These are phyloP conservation scores for Eleutherodactylus coqui DNA, from an alignment of 2,797 vertebrate genomes.

Conservation along the genomic window DNA sequence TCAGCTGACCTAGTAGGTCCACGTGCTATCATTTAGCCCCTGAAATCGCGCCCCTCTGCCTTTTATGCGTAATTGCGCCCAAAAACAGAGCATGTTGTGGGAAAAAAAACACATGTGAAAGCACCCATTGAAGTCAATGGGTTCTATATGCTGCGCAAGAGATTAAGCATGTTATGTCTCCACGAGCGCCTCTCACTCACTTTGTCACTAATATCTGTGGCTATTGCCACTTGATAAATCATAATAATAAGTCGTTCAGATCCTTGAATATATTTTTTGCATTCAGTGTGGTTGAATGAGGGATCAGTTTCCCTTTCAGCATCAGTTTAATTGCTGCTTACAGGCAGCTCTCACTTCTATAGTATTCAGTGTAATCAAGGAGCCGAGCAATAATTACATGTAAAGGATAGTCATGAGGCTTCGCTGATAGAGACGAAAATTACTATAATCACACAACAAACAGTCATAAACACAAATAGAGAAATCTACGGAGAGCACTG, in stretches of 20 bases:
- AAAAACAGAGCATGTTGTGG: too few relatives aligned
- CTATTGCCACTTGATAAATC: not conserved
- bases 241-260: not conserved
- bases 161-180: not conserved
- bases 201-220: not conserved
- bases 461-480: conserved; percentile 37
- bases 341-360: not conserved
- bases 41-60: too few relatives aligned
- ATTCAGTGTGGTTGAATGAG: not conserved
- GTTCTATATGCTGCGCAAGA: too few relatives aligned
- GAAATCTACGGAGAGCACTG: conserved; percentile 45
- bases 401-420: not conserved
- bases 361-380: conserved; percentile 17
- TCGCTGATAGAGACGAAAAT: conserved; percentile 29
- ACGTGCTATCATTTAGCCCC: too few relatives aligned
- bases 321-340: conserved; percentile 21
- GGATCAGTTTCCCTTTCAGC: not conserved
- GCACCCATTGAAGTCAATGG: too few relatives aligned
- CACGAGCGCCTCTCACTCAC: not conserved
- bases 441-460: conserved; percentile 46
- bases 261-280: not conserved
- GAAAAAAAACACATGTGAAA: too few relatives aligned
- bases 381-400: conserved; percentile 26
- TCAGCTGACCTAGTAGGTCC: too few relatives aligned
- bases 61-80: too few relatives aligned